Percentiles rank a stretch among this genome's conserved stretches.
These are phyloP conservation scores for Catharus fuscescens DNA, from an alignment of 2,113 vertebrate genomes.

Conservation along the genomic window DNA sequence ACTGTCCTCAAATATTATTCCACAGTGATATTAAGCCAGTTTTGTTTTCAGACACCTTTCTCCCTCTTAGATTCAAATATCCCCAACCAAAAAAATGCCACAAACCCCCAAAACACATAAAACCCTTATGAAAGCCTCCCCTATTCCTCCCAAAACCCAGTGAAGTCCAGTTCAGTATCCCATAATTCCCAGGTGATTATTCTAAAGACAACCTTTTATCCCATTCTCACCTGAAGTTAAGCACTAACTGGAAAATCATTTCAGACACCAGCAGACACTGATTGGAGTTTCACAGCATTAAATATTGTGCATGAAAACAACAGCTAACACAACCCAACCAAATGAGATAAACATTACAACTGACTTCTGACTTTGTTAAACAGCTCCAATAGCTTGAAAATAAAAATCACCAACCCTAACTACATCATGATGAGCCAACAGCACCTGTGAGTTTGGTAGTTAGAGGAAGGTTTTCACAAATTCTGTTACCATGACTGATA, in stretches of 20 bases:
- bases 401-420: neutral
- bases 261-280: neutral
- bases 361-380: neutral
- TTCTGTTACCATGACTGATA: neutral
- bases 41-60: neutral
- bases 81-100: accelerated
- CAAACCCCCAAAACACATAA: neutral
- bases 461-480: neutral
- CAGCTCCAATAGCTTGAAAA: neutral
- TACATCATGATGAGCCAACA: neutral
- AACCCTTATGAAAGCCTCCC: accelerated
- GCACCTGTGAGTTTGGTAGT: neutral
- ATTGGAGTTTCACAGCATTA: neutral
- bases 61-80: neutral
- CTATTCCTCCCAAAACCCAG: neutral
- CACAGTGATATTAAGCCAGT: neutral
- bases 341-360: neutral
- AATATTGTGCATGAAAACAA: neutral
- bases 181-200: neutral
- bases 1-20: neutral
- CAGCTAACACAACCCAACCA: neutral
- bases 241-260: neutral
- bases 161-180: neutral
- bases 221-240: neutral
- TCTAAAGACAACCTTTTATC: neutral